Evolutionary conservation across 1,140 invertebrate species (phyloP).

Genomic region (Pogonus chalceus): DNA sequence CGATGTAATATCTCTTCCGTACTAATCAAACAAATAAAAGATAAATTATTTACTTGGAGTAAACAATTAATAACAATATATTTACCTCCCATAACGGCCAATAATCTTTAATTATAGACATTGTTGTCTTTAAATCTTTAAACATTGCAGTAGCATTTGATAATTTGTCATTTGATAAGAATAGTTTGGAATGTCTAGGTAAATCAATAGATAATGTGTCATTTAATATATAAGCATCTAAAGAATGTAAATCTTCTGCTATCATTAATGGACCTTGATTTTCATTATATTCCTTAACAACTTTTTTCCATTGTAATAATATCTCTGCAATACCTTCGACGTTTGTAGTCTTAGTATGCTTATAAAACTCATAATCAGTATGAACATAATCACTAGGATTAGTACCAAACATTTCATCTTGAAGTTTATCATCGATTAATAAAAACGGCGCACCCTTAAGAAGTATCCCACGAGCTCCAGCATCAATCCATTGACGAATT

Average conservation of each 20-base stretch:
- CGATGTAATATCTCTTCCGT: constrained; percentile 9
- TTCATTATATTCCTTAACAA: constrained; percentile 42
- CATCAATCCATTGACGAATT: constrained; percentile 53
- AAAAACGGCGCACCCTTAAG: constrained; percentile 54
- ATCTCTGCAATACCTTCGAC: constrained; percentile 42
- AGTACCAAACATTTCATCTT: constrained; percentile 35
- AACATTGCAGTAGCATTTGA: constrained; percentile 18
- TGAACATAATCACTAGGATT: constrained; percentile 25
- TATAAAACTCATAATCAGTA: constrained; percentile 46
- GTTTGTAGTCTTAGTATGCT: constrained; percentile 48
- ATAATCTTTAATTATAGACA: constrained; percentile 25
- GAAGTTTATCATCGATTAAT: constrained; percentile 44
- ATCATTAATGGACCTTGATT: constrained; percentile 32
- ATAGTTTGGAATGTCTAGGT: constrained; percentile 27
- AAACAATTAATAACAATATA: constrained; percentile 1
- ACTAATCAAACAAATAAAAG: constrained; percentile 12
- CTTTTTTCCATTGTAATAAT: constrained; percentile 46
- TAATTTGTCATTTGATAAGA: constrained; percentile 18
- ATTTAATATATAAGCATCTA: constrained; percentile 29
- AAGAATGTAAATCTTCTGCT: constrained; percentile 27
- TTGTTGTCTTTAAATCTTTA: constrained; percentile 21
- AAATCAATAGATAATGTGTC: constrained; percentile 31
- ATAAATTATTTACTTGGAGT: neutral
- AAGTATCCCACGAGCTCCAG: constrained; percentile 65
- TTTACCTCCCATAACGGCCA: constrained; percentile 41